phyloP scores from a whole-genome alignment of 2,888 invertebrate species.

The Pristionchus entomophagus region DNA sequence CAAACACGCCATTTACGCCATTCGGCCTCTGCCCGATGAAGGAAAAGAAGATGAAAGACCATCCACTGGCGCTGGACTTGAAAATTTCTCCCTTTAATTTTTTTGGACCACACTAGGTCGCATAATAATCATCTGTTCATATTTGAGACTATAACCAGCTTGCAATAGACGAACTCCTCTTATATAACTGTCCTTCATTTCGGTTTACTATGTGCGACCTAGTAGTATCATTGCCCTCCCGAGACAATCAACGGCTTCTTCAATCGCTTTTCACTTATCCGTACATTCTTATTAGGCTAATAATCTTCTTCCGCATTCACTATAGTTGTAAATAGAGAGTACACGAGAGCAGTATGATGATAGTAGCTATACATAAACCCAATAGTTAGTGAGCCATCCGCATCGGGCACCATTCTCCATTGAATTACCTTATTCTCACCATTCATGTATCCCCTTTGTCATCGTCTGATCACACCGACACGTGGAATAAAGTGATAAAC shows the following conservation, averaged over 20 bases:
- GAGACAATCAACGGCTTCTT: neutral
- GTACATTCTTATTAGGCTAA: neutral
- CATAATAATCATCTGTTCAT: too few relatives aligned
- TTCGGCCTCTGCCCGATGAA: constrained; percentile 59
- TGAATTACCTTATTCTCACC: neutral
- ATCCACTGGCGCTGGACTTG: neutral
- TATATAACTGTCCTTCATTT: too few relatives aligned
- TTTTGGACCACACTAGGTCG: too few relatives aligned
- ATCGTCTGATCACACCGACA: neutral
- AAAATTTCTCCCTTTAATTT: constrained; percentile 8
- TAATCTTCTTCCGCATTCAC: neutral
- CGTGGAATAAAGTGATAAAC: constrained; percentile 10
- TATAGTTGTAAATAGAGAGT: neutral
- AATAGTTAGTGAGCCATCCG: neutral
- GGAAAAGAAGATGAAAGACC: neutral
- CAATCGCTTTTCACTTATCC: neutral
- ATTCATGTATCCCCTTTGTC: neutral
- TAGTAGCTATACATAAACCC: neutral
- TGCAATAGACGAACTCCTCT: too few relatives aligned
- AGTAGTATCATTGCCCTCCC: neutral
- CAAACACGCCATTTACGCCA: constrained; percentile 70
- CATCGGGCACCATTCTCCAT: neutral
- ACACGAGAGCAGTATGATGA: neutral
- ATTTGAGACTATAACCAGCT: too few relatives aligned
- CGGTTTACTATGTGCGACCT: neutral